Evolutionary conservation across 2,888 invertebrate genomes (phyloP).

Genomic region (Boloria euphrosyne): DNA sequence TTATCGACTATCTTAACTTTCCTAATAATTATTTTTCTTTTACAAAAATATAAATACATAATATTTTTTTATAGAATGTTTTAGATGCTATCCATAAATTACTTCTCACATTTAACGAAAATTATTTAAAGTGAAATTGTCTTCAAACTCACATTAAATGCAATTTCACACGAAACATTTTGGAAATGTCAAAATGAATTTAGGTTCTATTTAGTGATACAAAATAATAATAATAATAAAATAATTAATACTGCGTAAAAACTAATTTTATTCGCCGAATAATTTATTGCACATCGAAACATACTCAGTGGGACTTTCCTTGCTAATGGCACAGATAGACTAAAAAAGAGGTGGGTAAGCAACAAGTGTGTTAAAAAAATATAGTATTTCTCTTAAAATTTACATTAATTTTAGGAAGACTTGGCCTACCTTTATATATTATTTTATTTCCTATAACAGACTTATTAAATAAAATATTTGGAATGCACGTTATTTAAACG

Average conservation of each 20-base stretch:
- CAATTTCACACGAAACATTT: too few species aligned
- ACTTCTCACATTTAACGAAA: neutral
- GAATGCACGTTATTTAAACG: slow-evolving; percentile 32
- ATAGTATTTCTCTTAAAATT: slow-evolving; percentile 46
- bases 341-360: slow-evolving; percentile 64
- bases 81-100: slow-evolving; percentile 2
- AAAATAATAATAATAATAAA: neutral
- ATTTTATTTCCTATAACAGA: slow-evolving; percentile 17
- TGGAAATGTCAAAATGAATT: too few species aligned
- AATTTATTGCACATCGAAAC: slow-evolving; percentile 32
- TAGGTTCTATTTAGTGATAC: too few species aligned
- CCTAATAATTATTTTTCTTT: slow-evolving; percentile 25
- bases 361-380: slow-evolving; percentile 47
- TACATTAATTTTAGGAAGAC: slow-evolving; percentile 59
- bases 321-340: slow-evolving; percentile 40
- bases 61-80: slow-evolving; percentile 29
- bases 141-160: too few species aligned
- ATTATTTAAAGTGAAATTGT: too few species aligned
- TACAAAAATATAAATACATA: slow-evolving; percentile 35
- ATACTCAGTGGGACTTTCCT: slow-evolving; percentile 29
- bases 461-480: slow-evolving; percentile 23
- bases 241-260: slow-evolving; percentile 32
- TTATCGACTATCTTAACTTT: slow-evolving; percentile 27
- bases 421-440: slow-evolving; percentile 38
- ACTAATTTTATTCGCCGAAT: slow-evolving; percentile 23